A percentile compares a stretch with the other conserved stretches of the same genome.
phyloP scores from a whole-genome alignment of 2,888 invertebrate genomes.

The Aplocera efformata region DNA sequence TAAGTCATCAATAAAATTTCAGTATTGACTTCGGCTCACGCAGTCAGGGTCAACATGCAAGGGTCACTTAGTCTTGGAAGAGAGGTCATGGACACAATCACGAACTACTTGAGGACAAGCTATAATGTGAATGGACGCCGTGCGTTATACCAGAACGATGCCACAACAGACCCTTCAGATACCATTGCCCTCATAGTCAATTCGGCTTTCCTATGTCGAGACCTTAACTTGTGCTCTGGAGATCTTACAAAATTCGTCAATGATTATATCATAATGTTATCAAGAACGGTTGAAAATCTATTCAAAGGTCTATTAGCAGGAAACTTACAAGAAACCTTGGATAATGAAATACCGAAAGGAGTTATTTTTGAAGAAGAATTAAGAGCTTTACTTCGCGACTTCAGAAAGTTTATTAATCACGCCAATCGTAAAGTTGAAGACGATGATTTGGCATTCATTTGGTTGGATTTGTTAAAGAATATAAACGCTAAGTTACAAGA shows the following conservation, averaged over 20 bases:
- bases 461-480: conserved; percentile 52
- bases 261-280: conserved; percentile 45
- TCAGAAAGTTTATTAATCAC: conserved; percentile 40
- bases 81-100: conserved; percentile 51
- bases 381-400: conserved; percentile 33
- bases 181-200: conserved; percentile 37
- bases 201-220: conserved; percentile 43
- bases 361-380: conserved; percentile 39
- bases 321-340: conserved; percentile 18
- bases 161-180: conserved; percentile 29
- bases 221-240: conserved; percentile 44
- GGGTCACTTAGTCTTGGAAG: conserved; percentile 56
- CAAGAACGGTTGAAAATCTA: conserved; percentile 40
- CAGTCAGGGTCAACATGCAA: conserved; percentile 57
- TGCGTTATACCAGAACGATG: not conserved
- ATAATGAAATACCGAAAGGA: conserved; percentile 8
- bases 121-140: conserved; percentile 8
- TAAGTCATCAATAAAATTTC: conserved; percentile 1
- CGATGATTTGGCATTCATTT: conserved; percentile 35
- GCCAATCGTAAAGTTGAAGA: conserved; percentile 35
- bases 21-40: conserved; percentile 20
- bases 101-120: conserved; percentile 35
- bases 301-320: conserved; percentile 38
- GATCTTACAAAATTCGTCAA: conserved; percentile 39
- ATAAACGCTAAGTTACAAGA: conserved; percentile 51